phyloP scores from a whole-genome alignment of 2,113 vertebrate genomes.

The Phasianus colchicus region DNA sequence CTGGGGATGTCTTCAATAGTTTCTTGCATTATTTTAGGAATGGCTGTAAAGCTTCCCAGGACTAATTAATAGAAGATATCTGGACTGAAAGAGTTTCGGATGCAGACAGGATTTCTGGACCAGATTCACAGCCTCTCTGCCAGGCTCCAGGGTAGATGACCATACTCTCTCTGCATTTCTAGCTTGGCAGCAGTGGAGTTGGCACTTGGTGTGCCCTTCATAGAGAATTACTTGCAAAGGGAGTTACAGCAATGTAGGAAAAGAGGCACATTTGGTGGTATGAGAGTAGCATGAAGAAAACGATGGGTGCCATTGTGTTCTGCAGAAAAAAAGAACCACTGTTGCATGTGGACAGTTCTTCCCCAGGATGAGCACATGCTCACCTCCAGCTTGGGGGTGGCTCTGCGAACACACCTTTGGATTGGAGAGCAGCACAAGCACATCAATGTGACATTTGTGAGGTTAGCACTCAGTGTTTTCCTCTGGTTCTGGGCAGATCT shows the following conservation, averaged over 20 bases:
- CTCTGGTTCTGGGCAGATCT: background rate
- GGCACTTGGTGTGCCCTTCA: background rate
- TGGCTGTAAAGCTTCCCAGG: background rate
- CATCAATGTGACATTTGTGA: rapidly evolving
- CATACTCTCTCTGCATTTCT: background rate
- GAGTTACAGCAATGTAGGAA: background rate
- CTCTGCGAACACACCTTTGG: rapidly evolving
- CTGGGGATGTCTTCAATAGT: background rate
- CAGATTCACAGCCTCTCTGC: background rate
- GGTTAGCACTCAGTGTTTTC: background rate
- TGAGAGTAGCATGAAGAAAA: background rate
- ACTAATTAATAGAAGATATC: constrained; percentile 21
- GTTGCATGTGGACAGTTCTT: rapidly evolving
- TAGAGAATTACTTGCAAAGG: background rate
- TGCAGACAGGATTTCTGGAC: background rate
- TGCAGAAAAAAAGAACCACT: background rate
- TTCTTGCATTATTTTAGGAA: background rate
- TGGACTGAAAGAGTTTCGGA: background rate
- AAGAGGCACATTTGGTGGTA: background rate
- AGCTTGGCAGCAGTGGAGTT: background rate
- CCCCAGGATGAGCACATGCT: rapidly evolving
- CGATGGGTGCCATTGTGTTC: background rate
- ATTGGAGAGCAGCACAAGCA: background rate
- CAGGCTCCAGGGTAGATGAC: background rate
- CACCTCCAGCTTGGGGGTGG: rapidly evolving